Evolutionary conservation across 2,113 vertebrate species (phyloP).

Genomic region (Phylloscopus trochiloides): DNA sequence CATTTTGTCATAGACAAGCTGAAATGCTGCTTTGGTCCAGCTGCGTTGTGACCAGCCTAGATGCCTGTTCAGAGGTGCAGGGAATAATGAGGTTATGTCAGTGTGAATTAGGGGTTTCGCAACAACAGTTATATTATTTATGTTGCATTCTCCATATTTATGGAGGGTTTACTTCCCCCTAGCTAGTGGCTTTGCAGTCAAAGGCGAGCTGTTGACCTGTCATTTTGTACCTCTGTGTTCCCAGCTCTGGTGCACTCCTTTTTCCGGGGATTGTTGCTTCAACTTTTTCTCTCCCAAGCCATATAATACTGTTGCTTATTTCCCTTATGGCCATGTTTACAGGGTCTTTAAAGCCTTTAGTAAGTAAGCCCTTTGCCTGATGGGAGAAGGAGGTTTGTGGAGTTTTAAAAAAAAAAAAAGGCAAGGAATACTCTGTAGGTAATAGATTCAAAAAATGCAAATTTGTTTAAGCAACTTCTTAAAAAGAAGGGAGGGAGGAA

Average conservation of each 20-base stretch:
- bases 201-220: background rate
- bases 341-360: background rate
- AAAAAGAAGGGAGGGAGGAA: constrained; percentile 41
- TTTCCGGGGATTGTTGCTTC: background rate
- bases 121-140: background rate
- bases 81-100: background rate
- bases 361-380: background rate
- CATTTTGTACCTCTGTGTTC: background rate
- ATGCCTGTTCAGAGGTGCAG: background rate
- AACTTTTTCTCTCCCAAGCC: background rate
- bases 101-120: background rate
- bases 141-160: background rate
- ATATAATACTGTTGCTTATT: background rate
- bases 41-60: background rate
- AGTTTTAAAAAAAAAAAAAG: background rate
- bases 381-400: background rate
- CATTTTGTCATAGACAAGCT: background rate
- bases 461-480: constrained; percentile 54
- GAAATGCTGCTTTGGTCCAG: background rate
- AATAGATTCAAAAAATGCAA: constrained; percentile 51
- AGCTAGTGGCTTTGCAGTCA: background rate
- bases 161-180: background rate
- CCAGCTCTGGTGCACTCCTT: background rate
- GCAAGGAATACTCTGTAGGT: background rate
- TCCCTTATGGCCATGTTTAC: background rate